Base-by-base conservation (phyloP, 2,888 invertebrate genomes). In the Polydrusus pterygomalis region DNA sequence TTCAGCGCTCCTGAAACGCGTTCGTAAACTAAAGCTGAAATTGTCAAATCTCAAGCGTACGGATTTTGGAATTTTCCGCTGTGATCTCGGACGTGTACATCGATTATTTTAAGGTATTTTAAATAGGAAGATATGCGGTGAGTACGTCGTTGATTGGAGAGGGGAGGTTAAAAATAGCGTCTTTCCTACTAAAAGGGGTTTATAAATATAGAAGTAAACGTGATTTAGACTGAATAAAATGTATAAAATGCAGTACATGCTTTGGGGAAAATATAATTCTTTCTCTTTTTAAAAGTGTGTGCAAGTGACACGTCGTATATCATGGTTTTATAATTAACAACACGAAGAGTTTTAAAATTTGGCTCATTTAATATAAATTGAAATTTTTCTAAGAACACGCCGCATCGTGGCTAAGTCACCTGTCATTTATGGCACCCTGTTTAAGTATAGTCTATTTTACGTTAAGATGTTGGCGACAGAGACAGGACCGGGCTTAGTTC, bases 21-120 rank as follows among this genome's bases (percentile, higher is more conserved):
- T 75, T 79, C 78, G 79, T 78, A 80, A 81, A 81, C 80, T 82
- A 80, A 78, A 79, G 76, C 80, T 82, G 81, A 82, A 83, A 81
- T 80, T 83, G 82, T 80, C 83, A 83, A 83, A 83, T 79, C 82
- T 79, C 69, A 68, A 67, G 70, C 65, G 68, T 64, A 62, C 75
- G 64, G 62, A 60, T 70, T 74, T 54, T 34, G n/a, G 40, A 51
- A 51, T 40, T 49, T 18, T 30, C 47, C 30, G 54, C 20, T 18
- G 20, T 7, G 17, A 63, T 62, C 72, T 25, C 40, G 47, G 38
- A 54, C 63, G 45, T 30, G 43, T 51, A 60, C 25, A 20, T 20
- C 10, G 34, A 65, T 58, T 72, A 60, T 72, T 72, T 80, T 77
- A 75, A 80, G 78, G 76, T 20, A 38, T 18, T 40, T 58, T 56